Conservation (phyloP, 2,113 vertebrate species). For the Myiopsitta monachus region DNA sequence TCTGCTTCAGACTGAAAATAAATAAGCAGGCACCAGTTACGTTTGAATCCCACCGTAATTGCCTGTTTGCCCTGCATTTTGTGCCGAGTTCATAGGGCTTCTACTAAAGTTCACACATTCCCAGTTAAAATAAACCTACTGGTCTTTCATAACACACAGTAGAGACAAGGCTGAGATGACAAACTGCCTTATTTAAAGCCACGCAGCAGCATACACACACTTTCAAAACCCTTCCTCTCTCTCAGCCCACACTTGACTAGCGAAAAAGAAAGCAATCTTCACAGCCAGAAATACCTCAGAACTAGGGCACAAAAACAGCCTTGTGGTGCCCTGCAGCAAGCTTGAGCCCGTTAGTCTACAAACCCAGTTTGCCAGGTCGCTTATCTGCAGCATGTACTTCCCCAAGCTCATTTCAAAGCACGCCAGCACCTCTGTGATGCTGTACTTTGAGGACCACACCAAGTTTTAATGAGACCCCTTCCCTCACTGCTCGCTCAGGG, state of each 20-base stretch:
- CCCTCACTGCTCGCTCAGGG: neutral
- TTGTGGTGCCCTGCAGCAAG: neutral
- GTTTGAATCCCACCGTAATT: neutral
- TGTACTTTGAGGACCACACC: neutral
- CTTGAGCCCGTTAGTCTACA: neutral
- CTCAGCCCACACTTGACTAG: neutral
- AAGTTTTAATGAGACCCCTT: neutral
- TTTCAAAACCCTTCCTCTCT: neutral
- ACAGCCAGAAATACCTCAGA: slow-evolving; percentile 3
- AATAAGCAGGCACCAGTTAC: neutral
- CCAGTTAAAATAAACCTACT: neutral
- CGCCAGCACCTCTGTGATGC: neutral
- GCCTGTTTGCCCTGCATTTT: neutral
- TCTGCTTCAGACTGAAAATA: neutral
- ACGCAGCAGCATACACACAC: neutral
- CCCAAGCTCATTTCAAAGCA: neutral
- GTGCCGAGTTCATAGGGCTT: neutral
- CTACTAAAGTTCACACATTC: neutral
- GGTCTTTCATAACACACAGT: neutral
- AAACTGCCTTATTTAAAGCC: neutral
- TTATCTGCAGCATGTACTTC: neutral
- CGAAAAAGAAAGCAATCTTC: neutral
- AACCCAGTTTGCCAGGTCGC: neutral
- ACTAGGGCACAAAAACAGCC: neutral
- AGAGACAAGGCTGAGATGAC: neutral